phyloP scores from a whole-genome alignment of 2,797 vertebrate species.

The Acipenser oxyrinchus region DNA sequence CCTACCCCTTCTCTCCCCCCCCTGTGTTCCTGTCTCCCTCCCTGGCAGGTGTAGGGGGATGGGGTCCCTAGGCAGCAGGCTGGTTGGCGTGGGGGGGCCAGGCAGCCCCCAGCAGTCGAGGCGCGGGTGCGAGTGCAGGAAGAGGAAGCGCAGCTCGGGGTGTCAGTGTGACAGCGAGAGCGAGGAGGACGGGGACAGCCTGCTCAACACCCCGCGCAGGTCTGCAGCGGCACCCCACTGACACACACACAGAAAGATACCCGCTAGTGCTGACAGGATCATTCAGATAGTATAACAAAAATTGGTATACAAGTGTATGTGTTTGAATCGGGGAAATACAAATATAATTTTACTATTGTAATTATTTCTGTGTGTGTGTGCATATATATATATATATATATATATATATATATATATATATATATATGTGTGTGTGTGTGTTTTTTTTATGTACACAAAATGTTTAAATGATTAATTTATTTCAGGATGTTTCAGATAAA shows the following conservation, averaged over 20 bases:
- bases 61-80: constrained; percentile 54
- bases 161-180: constrained; percentile 69
- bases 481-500: no score
- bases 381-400: no score
- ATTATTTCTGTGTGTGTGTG: not conserved
- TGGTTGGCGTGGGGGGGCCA: constrained; percentile 44
- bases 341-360: not conserved
- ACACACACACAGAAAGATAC: not conserved
- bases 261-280: no score
- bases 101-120: constrained; percentile 32
- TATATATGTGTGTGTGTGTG: no score
- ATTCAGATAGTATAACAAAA: no score
- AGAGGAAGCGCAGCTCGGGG: constrained; percentile 60
- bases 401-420: no score
- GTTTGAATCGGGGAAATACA: not conserved
- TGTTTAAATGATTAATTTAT: no score
- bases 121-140: constrained; percentile 60
- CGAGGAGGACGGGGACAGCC: constrained; percentile 60
- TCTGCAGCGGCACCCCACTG: constrained; percentile 17
- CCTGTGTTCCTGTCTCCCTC: not conserved
- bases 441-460: no score
- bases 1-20: not conserved
- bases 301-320: not conserved
- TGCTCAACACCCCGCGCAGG: constrained; percentile 69
- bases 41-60: constrained; percentile 19